phyloP scores from a whole-genome alignment of 2,888 invertebrate species.

The Caenorhabditis imperialis region DNA sequence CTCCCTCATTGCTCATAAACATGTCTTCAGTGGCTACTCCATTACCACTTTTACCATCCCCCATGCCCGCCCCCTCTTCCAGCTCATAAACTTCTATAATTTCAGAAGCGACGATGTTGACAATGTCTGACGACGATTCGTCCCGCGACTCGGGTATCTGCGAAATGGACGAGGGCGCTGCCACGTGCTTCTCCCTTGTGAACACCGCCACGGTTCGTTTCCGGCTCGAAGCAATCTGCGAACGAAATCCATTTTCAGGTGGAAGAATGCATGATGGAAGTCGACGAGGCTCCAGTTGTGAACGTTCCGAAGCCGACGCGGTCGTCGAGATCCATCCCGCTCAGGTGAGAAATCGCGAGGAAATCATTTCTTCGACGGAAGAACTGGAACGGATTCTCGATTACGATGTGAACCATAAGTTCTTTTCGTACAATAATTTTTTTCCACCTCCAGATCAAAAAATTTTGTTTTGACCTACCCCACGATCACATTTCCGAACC shows the following conservation, averaged over 20 bases:
- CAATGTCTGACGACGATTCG: slow-evolving; percentile 13
- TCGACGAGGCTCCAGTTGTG: neutral
- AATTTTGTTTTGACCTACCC: neutral
- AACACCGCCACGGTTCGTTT: neutral
- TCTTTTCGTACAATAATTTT: neutral
- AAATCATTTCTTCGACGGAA: slow-evolving; percentile 3
- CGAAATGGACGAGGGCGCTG: slow-evolving; percentile 30
- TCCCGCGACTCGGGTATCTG: slow-evolving; percentile 52
- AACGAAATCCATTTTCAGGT: neutral
- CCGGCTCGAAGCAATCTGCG: no score
- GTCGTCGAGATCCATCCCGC: neutral
- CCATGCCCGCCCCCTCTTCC: neutral
- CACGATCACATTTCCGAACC: neutral
- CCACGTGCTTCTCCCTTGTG: slow-evolving; percentile 20
- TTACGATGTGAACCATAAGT: slow-evolving; percentile 13
- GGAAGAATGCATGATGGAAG: neutral
- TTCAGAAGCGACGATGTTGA: slow-evolving; percentile 16
- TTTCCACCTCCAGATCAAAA: neutral
- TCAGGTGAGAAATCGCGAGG: neutral
- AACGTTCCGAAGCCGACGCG: neutral
- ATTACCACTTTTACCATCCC: no score
- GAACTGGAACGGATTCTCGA: slow-evolving; percentile 6
- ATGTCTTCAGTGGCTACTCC: no score
- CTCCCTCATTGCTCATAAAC: no score
- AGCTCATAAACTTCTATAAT: neutral